Conservation (phyloP, 1,140 invertebrate species). For the Hirudo medicinalis region DNA sequence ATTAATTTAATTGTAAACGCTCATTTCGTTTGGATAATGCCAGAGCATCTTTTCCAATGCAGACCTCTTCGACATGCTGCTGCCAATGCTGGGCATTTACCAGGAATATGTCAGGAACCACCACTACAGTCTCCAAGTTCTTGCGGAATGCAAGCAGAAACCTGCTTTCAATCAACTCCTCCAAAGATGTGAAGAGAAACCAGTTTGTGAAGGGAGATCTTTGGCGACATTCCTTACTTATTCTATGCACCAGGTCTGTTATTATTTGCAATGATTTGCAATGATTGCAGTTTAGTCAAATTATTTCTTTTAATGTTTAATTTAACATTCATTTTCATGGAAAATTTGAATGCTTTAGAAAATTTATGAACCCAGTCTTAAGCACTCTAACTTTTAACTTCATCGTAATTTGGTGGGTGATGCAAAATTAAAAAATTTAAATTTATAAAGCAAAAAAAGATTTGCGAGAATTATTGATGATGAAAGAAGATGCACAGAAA, state of each 20-base stretch:
- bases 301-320: too few relatives aligned
- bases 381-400: too few relatives aligned
- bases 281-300: not conserved
- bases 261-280: not conserved
- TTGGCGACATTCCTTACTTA: slow-evolving; percentile 82
- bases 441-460: too few relatives aligned
- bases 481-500: too few relatives aligned
- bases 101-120: slow-evolving; percentile 87
- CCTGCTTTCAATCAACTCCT: slow-evolving; percentile 63
- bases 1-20: too few relatives aligned
- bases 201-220: slow-evolving; percentile 66
- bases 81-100: slow-evolving; percentile 84
- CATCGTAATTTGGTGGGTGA: too few relatives aligned
- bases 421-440: too few relatives aligned
- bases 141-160: slow-evolving; percentile 81
- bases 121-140: slow-evolving; percentile 78
- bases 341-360: too few relatives aligned
- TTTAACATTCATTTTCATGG: too few relatives aligned
- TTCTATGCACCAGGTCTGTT: slow-evolving; percentile 78
- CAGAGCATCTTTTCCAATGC: slow-evolving; percentile 44
- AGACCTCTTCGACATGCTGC: slow-evolving; percentile 81
- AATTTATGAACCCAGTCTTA: too few relatives aligned
- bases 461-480: too few relatives aligned
- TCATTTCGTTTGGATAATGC: too few relatives aligned
- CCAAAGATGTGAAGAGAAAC: slow-evolving; percentile 68